phyloP scores from a whole-genome alignment of 2,113 vertebrate genomes.

The Ivindomyrus marchei region DNA sequence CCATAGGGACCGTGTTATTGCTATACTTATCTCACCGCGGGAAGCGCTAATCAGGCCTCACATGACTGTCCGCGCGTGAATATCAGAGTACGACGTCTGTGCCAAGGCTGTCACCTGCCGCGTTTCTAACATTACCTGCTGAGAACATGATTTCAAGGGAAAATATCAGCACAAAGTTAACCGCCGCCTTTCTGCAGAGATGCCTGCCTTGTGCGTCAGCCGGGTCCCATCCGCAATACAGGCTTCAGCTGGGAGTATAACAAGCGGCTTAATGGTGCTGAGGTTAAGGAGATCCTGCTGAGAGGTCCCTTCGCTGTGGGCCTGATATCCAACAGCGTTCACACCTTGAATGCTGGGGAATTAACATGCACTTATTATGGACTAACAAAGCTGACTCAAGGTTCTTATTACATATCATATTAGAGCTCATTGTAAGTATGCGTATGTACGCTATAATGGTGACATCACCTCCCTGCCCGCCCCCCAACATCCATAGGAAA shows the following conservation, averaged over 20 bases:
- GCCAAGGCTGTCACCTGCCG: conserved; percentile 12
- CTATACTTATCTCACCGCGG: conserved; percentile 30
- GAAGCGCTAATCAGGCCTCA: not conserved
- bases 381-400: not conserved
- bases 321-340: conserved; percentile 18
- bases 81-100: conserved; percentile 16
- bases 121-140: not conserved
- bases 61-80: not conserved
- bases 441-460: not conserved
- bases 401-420: not conserved
- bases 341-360: conserved; percentile 22
- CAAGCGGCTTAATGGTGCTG: not conserved
- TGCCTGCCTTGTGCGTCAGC: conserved; percentile 8
- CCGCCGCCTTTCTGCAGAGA: not conserved
- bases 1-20: conserved; percentile 14
- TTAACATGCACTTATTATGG: conserved; percentile 26
- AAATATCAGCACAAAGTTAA: not conserved
- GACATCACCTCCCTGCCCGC: not conserved
- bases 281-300: conserved; percentile 10
- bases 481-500: not conserved
- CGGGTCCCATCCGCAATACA: not conserved
- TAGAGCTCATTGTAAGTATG: not conserved
- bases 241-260: conserved; percentile 12
- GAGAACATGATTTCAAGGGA: conserved; percentile 14
- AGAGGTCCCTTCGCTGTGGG: not conserved